A percentile compares a stretch with the other conserved stretches of the same genome.
These are phyloP conservation scores for Theocolax elegans DNA, from an alignment of 1,140 invertebrate species.

Conservation along the genomic window DNA sequence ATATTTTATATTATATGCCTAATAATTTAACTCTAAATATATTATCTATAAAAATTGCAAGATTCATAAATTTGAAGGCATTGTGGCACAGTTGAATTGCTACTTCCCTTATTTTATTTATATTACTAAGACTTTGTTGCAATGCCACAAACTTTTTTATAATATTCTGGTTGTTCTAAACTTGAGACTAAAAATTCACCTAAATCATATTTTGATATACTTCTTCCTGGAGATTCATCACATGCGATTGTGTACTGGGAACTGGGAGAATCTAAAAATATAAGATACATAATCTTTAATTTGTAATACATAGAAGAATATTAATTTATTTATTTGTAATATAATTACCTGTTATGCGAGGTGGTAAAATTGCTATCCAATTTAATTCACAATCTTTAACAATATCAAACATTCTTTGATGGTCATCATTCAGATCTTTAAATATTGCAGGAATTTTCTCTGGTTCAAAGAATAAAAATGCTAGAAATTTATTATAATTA, in stretches of 20 bases:
- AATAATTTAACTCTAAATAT: constrained; percentile 10
- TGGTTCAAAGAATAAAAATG: constrained; percentile 79
- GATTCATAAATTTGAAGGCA: neutral
- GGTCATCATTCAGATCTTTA: constrained; percentile 79
- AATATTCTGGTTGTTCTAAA: constrained; percentile 75
- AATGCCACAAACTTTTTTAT: constrained; percentile 76
- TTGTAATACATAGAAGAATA: neutral
- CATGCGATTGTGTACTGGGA: constrained; percentile 70
- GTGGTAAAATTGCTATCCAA: constrained; percentile 83
- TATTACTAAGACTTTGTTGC: constrained; percentile 37
- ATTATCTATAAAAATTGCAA: constrained; percentile 17
- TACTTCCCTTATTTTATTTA: neutral
- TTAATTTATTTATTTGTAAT: neutral
- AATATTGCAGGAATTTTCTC: constrained; percentile 80
- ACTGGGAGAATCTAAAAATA: constrained; percentile 69
- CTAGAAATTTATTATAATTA: constrained; percentile 54
- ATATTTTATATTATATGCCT: constrained; percentile 4
- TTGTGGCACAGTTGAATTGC: constrained; percentile 6
- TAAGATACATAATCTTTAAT: neutral
- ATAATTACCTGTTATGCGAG: constrained; percentile 78
- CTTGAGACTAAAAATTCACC: constrained; percentile 80
- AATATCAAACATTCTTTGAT: constrained; percentile 79
- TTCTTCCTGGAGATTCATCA: constrained; percentile 73
- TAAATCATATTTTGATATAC: constrained; percentile 80
- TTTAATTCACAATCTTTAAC: constrained; percentile 76